Evolutionary conservation across 1,140 invertebrate species (phyloP).

Genomic region (Littorina saxatilis): DNA sequence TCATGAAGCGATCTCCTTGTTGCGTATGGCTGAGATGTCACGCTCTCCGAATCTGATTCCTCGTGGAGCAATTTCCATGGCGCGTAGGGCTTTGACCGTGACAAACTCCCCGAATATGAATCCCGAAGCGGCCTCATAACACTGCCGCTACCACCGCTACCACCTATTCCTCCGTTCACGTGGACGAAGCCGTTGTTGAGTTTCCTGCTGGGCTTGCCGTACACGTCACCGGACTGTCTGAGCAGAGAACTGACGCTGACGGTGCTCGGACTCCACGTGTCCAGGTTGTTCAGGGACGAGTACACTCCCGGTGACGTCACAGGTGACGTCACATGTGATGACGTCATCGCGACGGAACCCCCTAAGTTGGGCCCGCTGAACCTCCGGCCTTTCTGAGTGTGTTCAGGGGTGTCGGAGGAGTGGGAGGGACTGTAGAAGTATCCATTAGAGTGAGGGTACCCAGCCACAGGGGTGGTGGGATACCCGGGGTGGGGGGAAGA

Average conservation of each 20-base stretch:
- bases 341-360: neutral
- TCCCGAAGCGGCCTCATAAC: neutral
- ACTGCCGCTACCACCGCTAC: neutral
- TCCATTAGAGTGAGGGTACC: neutral
- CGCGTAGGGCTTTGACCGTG: neutral
- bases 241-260: constrained; percentile 31
- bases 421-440: constrained; percentile 21
- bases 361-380: neutral
- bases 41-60: too few relatives aligned
- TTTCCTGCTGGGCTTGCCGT: neutral
- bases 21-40: too few relatives aligned
- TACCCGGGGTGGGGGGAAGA: neutral
- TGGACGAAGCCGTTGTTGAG: neutral
- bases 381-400: neutral
- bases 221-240: neutral
- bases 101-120: too few relatives aligned
- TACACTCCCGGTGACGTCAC: constrained; percentile 1
- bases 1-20: too few relatives aligned
- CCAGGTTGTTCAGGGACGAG: constrained; percentile 19
- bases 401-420: neutral
- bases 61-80: neutral
- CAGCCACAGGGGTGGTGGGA: neutral
- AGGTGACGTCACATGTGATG: neutral
- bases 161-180: too few relatives aligned
- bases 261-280: constrained; percentile 29